Conservation (phyloP, 1,140 invertebrate species). For the Drosophila tsacasi region DNA sequence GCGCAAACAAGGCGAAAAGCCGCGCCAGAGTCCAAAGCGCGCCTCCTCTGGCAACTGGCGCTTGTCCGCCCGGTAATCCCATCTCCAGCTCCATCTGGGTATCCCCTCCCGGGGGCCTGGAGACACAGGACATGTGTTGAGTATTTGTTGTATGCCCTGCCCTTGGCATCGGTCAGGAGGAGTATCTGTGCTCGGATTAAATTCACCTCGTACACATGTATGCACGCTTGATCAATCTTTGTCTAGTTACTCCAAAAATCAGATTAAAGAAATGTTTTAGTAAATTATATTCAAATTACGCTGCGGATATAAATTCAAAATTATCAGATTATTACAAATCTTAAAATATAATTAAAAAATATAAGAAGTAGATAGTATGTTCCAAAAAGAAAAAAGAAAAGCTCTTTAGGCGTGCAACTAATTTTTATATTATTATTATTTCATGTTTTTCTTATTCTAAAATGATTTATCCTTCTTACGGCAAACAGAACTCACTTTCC, state of each 20-base stretch:
- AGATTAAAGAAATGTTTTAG: too few species aligned
- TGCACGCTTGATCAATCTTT: conserved; percentile 6
- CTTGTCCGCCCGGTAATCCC: conserved; percentile 33
- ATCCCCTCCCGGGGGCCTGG: background rate
- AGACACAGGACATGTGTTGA: conserved; percentile 47
- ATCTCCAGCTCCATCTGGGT: conserved; percentile 11
- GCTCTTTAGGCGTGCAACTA: background rate
- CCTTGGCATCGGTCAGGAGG: background rate
- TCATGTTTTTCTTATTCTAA: background rate
- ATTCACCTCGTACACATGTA: conserved; percentile 19
- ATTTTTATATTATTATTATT: background rate
- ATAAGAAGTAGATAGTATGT: background rate
- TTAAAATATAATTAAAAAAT: too few species aligned
- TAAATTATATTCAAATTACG: too few species aligned
- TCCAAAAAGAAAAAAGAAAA: background rate
- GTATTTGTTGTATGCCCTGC: conserved; percentile 40
- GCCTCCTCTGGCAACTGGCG: conserved; percentile 34
- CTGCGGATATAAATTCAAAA: too few species aligned
- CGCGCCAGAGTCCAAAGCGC: conserved; percentile 46
- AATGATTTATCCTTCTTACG: background rate
- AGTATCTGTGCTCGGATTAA: conserved; percentile 10
- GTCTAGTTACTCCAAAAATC: background rate
- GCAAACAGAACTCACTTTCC: background rate
- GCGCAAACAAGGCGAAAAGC: conserved; percentile 76
- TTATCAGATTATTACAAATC: too few species aligned